These are phyloP conservation scores for Sphaeramia orbicularis DNA, from an alignment of 2,797 vertebrate species.

Conservation along the genomic window DNA sequence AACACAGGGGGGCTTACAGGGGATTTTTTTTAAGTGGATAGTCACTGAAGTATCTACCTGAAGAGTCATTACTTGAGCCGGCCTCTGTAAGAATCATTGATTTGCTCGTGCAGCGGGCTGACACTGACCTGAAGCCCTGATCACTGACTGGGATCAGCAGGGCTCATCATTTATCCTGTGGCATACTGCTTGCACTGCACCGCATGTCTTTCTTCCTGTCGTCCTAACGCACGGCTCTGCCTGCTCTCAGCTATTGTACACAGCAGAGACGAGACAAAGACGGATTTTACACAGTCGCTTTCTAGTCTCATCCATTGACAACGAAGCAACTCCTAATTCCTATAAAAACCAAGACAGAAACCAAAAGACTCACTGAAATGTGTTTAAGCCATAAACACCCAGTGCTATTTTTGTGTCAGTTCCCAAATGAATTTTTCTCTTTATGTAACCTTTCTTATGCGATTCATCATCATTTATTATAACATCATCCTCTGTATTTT, in stretches of 20 bases:
- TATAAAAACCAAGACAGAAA: too few relatives aligned
- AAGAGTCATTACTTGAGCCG: slow-evolving; percentile 35
- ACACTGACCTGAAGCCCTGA: slow-evolving; percentile 55
- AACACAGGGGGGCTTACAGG: not conserved
- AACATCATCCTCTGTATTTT: too few relatives aligned
- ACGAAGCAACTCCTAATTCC: too few relatives aligned
- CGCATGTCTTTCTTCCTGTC: not conserved
- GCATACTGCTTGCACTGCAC: slow-evolving; percentile 45
- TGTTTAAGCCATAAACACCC: too few relatives aligned
- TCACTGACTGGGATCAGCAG: slow-evolving; percentile 52
- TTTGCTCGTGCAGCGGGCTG: slow-evolving; percentile 41
- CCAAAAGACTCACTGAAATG: too few relatives aligned
- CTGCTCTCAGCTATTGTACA: slow-evolving; percentile 9
- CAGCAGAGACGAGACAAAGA: not conserved
- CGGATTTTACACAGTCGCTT: not conserved
- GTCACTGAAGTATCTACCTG: slow-evolving; percentile 27
- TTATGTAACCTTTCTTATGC: too few relatives aligned
- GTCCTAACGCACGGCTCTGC: slow-evolving; percentile 6
- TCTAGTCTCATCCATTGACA: not conserved
- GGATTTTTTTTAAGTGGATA: slow-evolving; percentile 13
- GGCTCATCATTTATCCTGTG: slow-evolving; percentile 56
- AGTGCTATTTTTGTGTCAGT: too few relatives aligned
- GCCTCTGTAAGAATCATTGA: slow-evolving; percentile 49
- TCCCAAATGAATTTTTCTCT: too few relatives aligned
- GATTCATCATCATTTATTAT: too few relatives aligned